Evolutionary conservation across 2,888 invertebrate species (phyloP), one percentile per base, ranked within the genome.

Genomic region (Cartodere bifasciata): DNA sequence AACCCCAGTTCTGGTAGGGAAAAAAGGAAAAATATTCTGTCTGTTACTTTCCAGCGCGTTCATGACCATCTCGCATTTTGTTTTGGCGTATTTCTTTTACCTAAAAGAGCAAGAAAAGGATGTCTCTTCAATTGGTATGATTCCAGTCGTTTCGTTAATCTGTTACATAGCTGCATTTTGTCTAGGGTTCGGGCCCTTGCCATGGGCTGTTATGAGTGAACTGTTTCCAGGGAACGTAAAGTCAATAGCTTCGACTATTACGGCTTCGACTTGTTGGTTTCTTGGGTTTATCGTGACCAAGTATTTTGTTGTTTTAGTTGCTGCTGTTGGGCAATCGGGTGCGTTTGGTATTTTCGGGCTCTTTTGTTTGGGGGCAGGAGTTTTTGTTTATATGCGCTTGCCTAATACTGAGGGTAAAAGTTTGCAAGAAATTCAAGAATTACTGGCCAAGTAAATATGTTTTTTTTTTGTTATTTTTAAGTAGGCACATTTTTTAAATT

Each of bases 161-260:
- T 45, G 76, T 14, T 86, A 77, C 62, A 82, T 84, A 35, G 62
- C 76, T 29, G 72, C 77, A 0, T 86, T 84, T 60, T 78, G 81
- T 56, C 62, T 78, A 45, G 85, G 75, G 1, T 72, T 80, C 31
- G 85, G 91, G 2, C 80, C 85, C 0, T 56, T 86, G 15, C 81
- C 85, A 0, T 86, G 86, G 84, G 79, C 84, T 0, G 75, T 87
- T 13, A 73, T 86, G 69, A 79, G 83, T 1, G 88, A 88, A 56
- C 68, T 88, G 56, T 78, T 91, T 55, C 77, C 90, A 10, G 65
- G 77, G 0, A 79, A 83, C 43, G 77, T 84, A 1, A 84, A 85
- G 58, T 75, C 81, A 0, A 64, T 71, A 5, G 83, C 83, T 0
- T 76, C 83, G 0, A 76, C 83, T 0, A 66, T 84, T 1, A 81